Base-by-base conservation (phyloP, 2,797 vertebrate species). In the Xerus rutilus region DNA sequence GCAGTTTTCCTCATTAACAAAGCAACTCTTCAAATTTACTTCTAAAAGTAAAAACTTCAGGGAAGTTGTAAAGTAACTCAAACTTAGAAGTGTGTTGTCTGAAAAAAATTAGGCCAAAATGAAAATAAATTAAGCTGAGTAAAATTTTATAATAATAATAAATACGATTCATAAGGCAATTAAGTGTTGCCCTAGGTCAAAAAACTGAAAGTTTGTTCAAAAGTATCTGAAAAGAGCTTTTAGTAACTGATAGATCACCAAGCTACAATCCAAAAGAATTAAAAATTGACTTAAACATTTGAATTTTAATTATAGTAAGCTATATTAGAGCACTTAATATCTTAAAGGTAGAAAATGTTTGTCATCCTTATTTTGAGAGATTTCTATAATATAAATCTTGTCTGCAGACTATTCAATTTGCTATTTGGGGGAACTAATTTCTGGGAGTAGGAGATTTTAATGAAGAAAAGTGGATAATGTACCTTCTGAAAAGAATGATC, bases 1-100 rank as follows among this genome's bases (percentile, higher is more conserved):
- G 69, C n/a, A 76, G 47, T 69, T 94, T 92, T 86, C 32, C 35
- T 88, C 72, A 86, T 95, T 91, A 96, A 93, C 82, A 84, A 78
- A 96, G 32, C 72, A 20, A 78, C 9, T 83, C 14, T 97, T 82
- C 30, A 90, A 90, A 95, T 86, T 86, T 94, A 79, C 28, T 88
- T 93, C 30, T 96, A 73, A 52, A 96, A 65, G 76, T 94, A 92
- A 96, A 96, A 92, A 45, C 74, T 94, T 94, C 67, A 86, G n/a
- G 52, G 81, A 83, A 95, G 69, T 74, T 79, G 4, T 86, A 65
- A 94, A 92, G 18, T 90, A 86, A 90, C n/a, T 52, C n/a, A 47
- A 92, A 82, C 59, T 95, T 94, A 87, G 54, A 94, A 64, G 14
- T 92, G 62, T 96, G 73, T 85, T 95, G 39, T 9, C 72, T 47